These are phyloP conservation scores for Tachina lurida DNA, from an alignment of 2,888 invertebrate genomes.

Conservation along the genomic window DNA sequence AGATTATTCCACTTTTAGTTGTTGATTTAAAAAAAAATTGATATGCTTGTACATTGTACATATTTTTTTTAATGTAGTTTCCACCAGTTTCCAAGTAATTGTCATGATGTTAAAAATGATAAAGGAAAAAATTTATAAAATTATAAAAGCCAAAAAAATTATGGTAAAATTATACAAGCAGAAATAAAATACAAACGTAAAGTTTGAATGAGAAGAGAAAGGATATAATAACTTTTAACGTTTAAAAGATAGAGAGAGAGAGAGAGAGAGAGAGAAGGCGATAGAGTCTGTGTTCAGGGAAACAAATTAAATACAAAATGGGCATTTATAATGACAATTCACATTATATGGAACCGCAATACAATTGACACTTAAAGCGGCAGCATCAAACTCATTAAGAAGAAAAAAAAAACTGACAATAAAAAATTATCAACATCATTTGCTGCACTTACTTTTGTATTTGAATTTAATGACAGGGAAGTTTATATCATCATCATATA, in stretches of 20 bases:
- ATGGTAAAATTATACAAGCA: constrained; percentile 19
- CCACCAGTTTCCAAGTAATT: constrained; percentile 34
- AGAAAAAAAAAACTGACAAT: not conserved
- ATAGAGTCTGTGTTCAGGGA: not conserved
- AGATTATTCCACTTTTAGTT: constrained; percentile 38
- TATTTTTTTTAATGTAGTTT: not conserved
- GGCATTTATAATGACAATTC: constrained; percentile 57
- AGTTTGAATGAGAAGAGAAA: constrained; percentile 21
- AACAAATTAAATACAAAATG: constrained; percentile 34
- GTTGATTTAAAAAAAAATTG: not conserved
- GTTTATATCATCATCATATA: no score
- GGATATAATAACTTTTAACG: not conserved
- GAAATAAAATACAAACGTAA: constrained; percentile 9
- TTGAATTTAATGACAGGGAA: not conserved
- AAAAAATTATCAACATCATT: not conserved
- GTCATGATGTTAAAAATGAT: constrained; percentile 51
- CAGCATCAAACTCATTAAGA: not conserved
- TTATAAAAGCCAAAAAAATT: constrained; percentile 32
- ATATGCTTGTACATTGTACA: not conserved
- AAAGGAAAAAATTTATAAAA: constrained; percentile 39
- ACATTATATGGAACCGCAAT: constrained; percentile 54
- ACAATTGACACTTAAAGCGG: constrained; percentile 54
- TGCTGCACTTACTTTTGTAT: not conserved
- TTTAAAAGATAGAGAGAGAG: not conserved
- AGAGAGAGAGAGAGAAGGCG: not conserved